Evolutionary conservation across 2,797 vertebrate species (phyloP).

Genomic region (Okamejei kenojei): DNA sequence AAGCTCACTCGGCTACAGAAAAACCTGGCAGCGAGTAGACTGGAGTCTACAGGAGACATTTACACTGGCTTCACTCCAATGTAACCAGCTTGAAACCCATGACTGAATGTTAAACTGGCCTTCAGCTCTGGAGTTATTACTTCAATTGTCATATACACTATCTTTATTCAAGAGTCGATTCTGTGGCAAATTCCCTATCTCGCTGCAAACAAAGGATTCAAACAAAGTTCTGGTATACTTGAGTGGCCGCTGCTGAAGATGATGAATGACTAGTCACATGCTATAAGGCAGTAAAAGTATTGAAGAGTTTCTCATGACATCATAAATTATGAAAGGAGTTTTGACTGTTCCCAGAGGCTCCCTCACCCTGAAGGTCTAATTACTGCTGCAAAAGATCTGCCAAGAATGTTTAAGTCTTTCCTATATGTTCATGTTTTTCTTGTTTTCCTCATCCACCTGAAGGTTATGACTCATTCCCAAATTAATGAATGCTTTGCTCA

Average conservation of each 20-base stretch:
- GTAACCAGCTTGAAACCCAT: slow-evolving; percentile 20
- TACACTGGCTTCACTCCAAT: slow-evolving; percentile 30
- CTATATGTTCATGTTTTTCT: slow-evolving; percentile 23
- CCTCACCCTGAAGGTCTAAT: slow-evolving; percentile 27
- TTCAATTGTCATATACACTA: slow-evolving; percentile 16
- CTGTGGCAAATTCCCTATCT: slow-evolving; percentile 3
- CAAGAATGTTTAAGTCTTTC: background rate
- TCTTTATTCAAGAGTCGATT: background rate
- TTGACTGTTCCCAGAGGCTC: slow-evolving; percentile 31
- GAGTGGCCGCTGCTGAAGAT: background rate
- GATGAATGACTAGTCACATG: background rate
- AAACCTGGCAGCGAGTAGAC: background rate
- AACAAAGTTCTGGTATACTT: slow-evolving; percentile 1
- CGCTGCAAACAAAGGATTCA: slow-evolving; percentile 21
- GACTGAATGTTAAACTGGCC: slow-evolving; percentile 12
- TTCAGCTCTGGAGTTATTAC: slow-evolving; percentile 9
- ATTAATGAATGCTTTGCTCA: slow-evolving; percentile 7
- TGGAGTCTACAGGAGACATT: slow-evolving; percentile 28
- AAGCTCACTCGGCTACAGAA: slow-evolving; percentile 13
- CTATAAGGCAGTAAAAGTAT: slow-evolving; percentile 5
- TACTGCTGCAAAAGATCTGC: slow-evolving; percentile 12
- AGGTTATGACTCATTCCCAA: slow-evolving; percentile 24
- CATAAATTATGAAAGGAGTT: slow-evolving; percentile 16
- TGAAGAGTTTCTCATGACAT: slow-evolving; percentile 20
- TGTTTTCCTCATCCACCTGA: slow-evolving; percentile 29